Percentiles rank a stretch among this genome's conserved stretches.
These are phyloP conservation scores for Eira barbara DNA, from an alignment of 2,113 vertebrate genomes.

Conservation along the genomic window DNA sequence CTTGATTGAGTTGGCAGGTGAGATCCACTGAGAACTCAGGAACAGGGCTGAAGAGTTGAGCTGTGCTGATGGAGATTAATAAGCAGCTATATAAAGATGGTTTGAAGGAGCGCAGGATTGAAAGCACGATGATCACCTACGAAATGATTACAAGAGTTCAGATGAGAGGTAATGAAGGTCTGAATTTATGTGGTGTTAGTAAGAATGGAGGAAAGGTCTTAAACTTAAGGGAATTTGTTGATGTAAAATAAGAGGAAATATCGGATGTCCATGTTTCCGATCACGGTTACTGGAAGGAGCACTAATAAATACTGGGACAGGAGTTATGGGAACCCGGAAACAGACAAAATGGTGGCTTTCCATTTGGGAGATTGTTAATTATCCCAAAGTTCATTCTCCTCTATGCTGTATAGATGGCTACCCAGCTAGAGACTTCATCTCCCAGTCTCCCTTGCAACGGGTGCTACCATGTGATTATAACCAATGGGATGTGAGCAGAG, in stretches of 20 bases:
- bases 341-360: neutral
- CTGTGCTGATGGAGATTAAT: neutral
- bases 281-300: neutral
- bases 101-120: neutral
- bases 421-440: neutral
- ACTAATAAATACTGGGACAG: neutral
- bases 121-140: neutral
- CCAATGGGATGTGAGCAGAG: neutral
- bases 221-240: neutral
- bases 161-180: neutral
- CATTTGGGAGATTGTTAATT: neutral
- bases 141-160: neutral
- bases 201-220: neutral
- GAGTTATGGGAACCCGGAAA: neutral
- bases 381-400: neutral
- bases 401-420: neutral
- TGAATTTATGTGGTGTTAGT: neutral
- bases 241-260: neutral
- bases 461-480: neutral
- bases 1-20: neutral
- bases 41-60: neutral
- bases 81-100: neutral
- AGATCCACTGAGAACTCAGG: neutral
- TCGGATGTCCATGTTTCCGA: neutral
- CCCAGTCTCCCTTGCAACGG: neutral